phyloP scores from a whole-genome alignment of 2,113 vertebrate species.

The Solenodon paradoxus region DNA sequence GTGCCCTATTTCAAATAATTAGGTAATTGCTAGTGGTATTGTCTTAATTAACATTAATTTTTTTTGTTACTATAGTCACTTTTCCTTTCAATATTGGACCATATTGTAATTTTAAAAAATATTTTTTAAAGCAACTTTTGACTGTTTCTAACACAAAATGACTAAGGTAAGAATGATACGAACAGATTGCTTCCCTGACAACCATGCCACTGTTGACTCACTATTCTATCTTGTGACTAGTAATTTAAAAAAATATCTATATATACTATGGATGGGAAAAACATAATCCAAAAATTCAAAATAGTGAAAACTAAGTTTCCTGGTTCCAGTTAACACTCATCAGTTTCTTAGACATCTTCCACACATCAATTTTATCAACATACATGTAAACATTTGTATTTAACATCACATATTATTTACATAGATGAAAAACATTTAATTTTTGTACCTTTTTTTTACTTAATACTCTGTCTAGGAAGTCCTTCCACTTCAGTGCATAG shows the following conservation, averaged over 20 bases:
- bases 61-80: not conserved
- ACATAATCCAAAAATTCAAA: not conserved
- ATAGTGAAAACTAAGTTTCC: not conserved
- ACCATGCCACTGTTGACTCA: not conserved
- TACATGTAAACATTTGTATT: not conserved
- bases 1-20: not conserved
- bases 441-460: not conserved
- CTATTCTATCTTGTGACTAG: not conserved
- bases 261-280: not conserved
- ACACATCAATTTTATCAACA: not conserved
- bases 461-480: not conserved
- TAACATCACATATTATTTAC: not conserved
- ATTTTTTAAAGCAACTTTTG: not conserved
- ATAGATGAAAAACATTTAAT: not conserved
- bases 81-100: not conserved
- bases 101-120: not conserved
- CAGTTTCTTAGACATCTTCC: not conserved
- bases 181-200: not conserved
- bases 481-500: not conserved
- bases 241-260: not conserved
- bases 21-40: not conserved
- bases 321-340: not conserved
- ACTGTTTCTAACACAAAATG: not conserved
- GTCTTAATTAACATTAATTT: not conserved
- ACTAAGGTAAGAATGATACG: not conserved